Percentiles rank a stretch among this genome's conserved stretches.
Conservation (phyloP, 2,113 vertebrate species). For the Vulpes vulpes region DNA sequence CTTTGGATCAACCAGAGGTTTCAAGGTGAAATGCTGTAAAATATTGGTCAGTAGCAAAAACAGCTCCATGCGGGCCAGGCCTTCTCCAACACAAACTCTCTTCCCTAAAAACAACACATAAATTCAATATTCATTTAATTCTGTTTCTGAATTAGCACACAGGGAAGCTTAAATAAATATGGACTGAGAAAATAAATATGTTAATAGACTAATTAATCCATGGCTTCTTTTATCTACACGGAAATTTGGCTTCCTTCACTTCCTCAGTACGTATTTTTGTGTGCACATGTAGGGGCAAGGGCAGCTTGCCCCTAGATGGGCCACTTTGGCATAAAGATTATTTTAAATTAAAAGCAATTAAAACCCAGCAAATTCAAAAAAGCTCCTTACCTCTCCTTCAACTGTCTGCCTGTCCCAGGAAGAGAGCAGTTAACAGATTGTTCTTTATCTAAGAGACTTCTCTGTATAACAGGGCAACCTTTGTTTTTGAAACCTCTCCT, state of each 20-base stretch:
- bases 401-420: background rate
- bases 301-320: background rate
- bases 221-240: background rate
- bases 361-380: background rate
- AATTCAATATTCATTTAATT: background rate
- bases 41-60: conserved; percentile 83
- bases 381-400: background rate
- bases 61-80: conserved; percentile 84
- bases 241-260: background rate
- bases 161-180: background rate
- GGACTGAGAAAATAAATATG: background rate
- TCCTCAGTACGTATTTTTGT: background rate
- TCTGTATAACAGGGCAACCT: background rate
- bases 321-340: background rate
- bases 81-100: conserved; percentile 78
- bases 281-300: background rate
- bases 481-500: background rate
- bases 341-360: background rate
- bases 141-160: background rate
- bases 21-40: conserved; percentile 85
- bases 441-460: background rate
- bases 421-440: background rate
- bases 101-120: conserved; percentile 80
- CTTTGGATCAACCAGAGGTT: conserved; percentile 65
- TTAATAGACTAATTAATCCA: background rate